phyloP scores from a whole-genome alignment of 2,797 vertebrate genomes.

The Lerista edwardsae region DNA sequence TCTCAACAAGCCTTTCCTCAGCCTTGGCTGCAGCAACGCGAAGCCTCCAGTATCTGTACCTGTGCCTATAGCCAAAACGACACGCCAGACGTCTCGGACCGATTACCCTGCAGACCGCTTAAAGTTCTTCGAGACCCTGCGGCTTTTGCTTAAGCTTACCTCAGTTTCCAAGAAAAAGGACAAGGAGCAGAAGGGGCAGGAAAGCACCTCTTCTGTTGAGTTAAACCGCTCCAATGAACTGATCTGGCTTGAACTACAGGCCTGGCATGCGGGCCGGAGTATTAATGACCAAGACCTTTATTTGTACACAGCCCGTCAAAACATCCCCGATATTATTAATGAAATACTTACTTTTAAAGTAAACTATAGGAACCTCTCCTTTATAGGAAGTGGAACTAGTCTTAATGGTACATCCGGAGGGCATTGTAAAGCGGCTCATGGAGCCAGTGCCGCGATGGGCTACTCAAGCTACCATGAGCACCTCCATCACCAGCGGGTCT shows the following conservation, averaged over 20 bases:
- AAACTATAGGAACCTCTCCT: constrained; percentile 84
- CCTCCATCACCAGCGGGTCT: constrained; percentile 90
- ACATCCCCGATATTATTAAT: constrained; percentile 95
- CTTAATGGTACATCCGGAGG: constrained; percentile 80
- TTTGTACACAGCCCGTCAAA: constrained; percentile 94
- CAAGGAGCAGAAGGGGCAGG: constrained; percentile 93
- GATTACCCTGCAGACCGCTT: constrained; percentile 97
- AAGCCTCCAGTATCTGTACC: constrained; percentile 93
- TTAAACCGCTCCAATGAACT: constrained; percentile 93
- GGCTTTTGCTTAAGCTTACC: constrained; percentile 96
- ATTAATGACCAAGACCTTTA: constrained; percentile 94
- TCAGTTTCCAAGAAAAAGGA: constrained; percentile 99
- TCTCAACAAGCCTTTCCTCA: constrained; percentile 97
- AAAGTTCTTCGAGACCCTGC: constrained; percentile 98
- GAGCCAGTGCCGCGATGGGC: constrained; percentile 76
- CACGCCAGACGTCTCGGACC: constrained; percentile 95
- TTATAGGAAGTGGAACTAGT: constrained; percentile 68
- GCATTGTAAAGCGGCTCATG: constrained; percentile 66
- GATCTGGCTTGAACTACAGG: constrained; percentile 98
- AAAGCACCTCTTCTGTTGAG: constrained; percentile 91
- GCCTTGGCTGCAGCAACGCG: constrained; percentile 92
- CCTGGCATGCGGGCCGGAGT: constrained; percentile 95
- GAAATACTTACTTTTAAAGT: constrained; percentile 97
- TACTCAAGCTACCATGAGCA: constrained; percentile 86
- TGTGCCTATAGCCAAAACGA: constrained; percentile 86